Conservation (phyloP, 2,113 vertebrate genomes). For the Hippocampus guttulatus region DNA sequence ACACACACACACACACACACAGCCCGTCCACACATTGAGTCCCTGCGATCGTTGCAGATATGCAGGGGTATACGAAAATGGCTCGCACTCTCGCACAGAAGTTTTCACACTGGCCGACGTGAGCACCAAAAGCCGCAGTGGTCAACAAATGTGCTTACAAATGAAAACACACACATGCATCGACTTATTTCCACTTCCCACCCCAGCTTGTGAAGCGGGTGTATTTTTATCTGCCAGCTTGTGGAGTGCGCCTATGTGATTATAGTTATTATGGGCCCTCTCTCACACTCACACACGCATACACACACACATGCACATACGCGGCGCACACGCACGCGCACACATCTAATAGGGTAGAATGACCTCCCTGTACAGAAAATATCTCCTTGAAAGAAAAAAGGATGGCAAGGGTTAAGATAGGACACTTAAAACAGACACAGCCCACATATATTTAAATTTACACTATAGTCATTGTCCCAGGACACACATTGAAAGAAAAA, state of each 20-base stretch:
- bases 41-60: background rate
- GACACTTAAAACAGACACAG: too few species aligned
- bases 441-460: background rate
- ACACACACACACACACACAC: slow-evolving; percentile 6
- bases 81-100: background rate
- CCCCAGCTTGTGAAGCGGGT: slow-evolving; percentile 40
- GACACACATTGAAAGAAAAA: too few species aligned
- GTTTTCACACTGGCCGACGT: slow-evolving; percentile 4
- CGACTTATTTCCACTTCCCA: slow-evolving; percentile 46
- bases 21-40: background rate
- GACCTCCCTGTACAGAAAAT: background rate
- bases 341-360: background rate
- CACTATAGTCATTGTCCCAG: too few species aligned
- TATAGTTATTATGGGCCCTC: slow-evolving; percentile 67
- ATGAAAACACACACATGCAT: slow-evolving; percentile 41
- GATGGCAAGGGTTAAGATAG: background rate
- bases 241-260: slow-evolving; percentile 65
- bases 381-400: background rate
- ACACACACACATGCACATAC: background rate
- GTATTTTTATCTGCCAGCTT: slow-evolving; percentile 65
- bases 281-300: slow-evolving; percentile 23
- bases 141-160: slow-evolving; percentile 22
- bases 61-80: slow-evolving; percentile 5
- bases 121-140: slow-evolving; percentile 4
- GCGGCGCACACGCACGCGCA: too few species aligned